Evolutionary conservation across 2,888 invertebrate species (phyloP).

Genomic region (Xylocampa areola): DNA sequence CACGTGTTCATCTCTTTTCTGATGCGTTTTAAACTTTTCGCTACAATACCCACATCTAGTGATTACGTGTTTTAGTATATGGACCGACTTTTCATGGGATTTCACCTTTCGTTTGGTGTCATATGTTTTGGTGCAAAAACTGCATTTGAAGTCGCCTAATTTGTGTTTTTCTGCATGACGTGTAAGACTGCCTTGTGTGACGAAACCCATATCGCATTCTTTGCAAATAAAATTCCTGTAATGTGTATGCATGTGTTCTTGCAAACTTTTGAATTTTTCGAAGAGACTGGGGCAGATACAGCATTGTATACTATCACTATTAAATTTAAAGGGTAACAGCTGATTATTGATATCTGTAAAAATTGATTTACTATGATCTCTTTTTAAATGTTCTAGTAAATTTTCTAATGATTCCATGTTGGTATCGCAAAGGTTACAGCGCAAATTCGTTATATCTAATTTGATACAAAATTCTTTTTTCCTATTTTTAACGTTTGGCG

Average conservation of each 20-base stretch:
- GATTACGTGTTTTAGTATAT: slow-evolving; percentile 15
- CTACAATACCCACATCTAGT: slow-evolving; percentile 62
- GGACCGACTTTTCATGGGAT: slow-evolving; percentile 68
- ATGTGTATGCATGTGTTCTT: slow-evolving; percentile 72
- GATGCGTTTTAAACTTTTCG: slow-evolving; percentile 55
- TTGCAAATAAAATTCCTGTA: slow-evolving; percentile 72
- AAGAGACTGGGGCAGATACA: slow-evolving; percentile 61
- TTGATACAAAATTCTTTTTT: slow-evolving; percentile 62
- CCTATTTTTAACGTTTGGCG: slow-evolving; percentile 64
- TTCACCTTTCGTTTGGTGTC: slow-evolving; percentile 71
- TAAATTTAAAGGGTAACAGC: slow-evolving; percentile 67
- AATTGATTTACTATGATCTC: slow-evolving; percentile 59
- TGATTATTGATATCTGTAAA: slow-evolving; percentile 67
- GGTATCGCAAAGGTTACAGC: slow-evolving; percentile 63
- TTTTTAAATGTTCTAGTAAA: slow-evolving; percentile 60
- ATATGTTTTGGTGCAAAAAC: slow-evolving; percentile 75
- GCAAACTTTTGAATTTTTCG: slow-evolving; percentile 35
- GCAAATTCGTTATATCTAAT: slow-evolving; percentile 67
- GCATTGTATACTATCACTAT: slow-evolving; percentile 60
- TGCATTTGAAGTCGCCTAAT: slow-evolving; percentile 66
- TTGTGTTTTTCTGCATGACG: slow-evolving; percentile 48
- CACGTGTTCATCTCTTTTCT: slow-evolving; percentile 57
- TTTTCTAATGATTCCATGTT: slow-evolving; percentile 59
- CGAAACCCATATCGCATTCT: slow-evolving; percentile 58
- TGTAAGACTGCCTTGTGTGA: slow-evolving; percentile 21